phyloP scores from a whole-genome alignment of 2,797 vertebrate genomes.

The Hippopotamyrus pictus region DNA sequence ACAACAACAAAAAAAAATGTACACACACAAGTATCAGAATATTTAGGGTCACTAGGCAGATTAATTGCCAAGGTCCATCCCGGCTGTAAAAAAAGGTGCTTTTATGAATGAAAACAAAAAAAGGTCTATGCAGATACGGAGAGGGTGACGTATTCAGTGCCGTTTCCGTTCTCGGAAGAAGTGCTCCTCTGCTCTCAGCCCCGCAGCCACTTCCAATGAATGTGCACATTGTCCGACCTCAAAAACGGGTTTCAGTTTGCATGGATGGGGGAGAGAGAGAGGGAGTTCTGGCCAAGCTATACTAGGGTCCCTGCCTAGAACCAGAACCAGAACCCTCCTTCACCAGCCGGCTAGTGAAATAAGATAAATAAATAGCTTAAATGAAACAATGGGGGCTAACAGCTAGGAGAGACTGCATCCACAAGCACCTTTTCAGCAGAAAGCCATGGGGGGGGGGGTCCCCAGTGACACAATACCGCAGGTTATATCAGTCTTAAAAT shows the following conservation, averaged over 20 bases:
- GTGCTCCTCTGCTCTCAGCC: neutral
- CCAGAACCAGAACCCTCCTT: neutral
- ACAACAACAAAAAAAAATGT: neutral
- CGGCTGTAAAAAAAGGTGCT: neutral
- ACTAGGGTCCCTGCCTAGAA: neutral
- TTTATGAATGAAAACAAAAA: neutral
- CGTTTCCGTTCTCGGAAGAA: neutral
- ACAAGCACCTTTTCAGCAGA: neutral
- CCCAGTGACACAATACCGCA: neutral
- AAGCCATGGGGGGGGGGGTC: neutral
- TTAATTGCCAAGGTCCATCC: neutral
- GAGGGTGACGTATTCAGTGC: neutral
- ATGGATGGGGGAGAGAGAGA: neutral
- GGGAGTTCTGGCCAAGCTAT: neutral
- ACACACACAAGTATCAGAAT: neutral
- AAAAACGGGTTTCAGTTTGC: neutral
- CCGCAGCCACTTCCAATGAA: neutral
- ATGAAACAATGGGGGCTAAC: neutral
- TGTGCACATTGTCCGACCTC: neutral
- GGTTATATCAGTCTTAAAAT: neutral
- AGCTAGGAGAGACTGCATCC: neutral
- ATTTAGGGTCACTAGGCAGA: neutral
- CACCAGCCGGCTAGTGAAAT: neutral
- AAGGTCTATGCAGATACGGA: neutral
- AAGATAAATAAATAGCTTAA: conserved; percentile 22